Evolutionary conservation across 2,797 vertebrate species (phyloP).

Genomic region (Lerista edwardsae): DNA sequence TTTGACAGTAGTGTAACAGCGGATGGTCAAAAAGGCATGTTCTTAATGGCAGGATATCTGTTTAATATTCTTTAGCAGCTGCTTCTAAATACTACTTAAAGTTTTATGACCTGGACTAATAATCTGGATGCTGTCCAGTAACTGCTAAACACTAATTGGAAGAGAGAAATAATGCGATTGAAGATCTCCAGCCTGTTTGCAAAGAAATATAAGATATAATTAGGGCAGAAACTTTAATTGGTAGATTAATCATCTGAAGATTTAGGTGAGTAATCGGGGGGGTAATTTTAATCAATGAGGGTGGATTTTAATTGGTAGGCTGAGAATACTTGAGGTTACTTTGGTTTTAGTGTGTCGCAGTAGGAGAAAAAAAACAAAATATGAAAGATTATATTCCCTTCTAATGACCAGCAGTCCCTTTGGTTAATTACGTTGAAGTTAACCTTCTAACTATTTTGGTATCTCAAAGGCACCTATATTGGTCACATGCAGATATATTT

Average conservation of each 20-base stretch:
- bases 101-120: slow-evolving; percentile 24
- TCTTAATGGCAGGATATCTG: not conserved
- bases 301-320: not conserved
- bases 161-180: slow-evolving; percentile 10
- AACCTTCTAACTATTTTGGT: not conserved
- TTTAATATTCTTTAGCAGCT: not conserved
- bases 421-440: not conserved
- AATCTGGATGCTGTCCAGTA: slow-evolving; percentile 22
- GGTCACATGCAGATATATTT: not conserved
- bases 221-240: slow-evolving; percentile 16
- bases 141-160: slow-evolving; percentile 16
- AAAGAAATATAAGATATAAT: slow-evolving; percentile 22
- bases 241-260: slow-evolving; percentile 12
- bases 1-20: not conserved
- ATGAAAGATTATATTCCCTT: not conserved
- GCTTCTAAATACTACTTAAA: slow-evolving; percentile 23
- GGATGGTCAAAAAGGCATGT: not conserved
- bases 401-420: not conserved
- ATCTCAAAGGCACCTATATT: not conserved
- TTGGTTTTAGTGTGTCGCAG: not conserved
- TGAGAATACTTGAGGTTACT: not conserved
- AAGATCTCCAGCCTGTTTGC: slow-evolving; percentile 8
- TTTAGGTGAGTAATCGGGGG: not conserved
- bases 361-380: not conserved
- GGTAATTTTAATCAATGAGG: not conserved